These are phyloP conservation scores for Rhopalosiphum padi DNA, from an alignment of 1,140 invertebrate species.

Conservation along the genomic window DNA sequence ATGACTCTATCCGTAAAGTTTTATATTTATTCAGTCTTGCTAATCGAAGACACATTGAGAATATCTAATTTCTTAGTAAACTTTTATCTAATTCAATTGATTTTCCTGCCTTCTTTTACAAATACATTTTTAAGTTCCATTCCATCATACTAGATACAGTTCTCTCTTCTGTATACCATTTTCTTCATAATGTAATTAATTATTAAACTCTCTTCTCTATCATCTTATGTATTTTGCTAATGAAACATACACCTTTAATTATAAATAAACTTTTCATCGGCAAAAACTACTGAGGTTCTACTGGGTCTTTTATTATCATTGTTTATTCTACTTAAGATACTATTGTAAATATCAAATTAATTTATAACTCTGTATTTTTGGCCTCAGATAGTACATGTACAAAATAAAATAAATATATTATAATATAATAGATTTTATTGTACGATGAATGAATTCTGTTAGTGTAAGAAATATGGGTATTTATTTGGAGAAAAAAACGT, in stretches of 20 bases:
- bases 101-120: not conserved
- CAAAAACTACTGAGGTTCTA: too few relatives aligned
- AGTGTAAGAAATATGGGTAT: not conserved
- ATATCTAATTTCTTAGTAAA: not conserved
- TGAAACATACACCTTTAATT: not conserved
- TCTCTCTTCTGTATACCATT: not conserved
- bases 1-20: not conserved
- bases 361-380: too few relatives aligned
- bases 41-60: not conserved
- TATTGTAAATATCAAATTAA: too few relatives aligned
- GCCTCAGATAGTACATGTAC: not conserved
- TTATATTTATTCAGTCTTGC: not conserved
- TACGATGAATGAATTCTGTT: not conserved
- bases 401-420: not conserved
- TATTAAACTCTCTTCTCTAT: not conserved
- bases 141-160: not conserved
- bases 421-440: not conserved
- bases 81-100: not conserved
- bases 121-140: not conserved
- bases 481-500: not conserved
- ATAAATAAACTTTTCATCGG: too few relatives aligned
- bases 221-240: not conserved
- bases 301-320: too few relatives aligned
- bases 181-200: not conserved
- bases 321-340: too few relatives aligned